These are phyloP conservation scores for Ptilodon capucinus DNA, from an alignment of 2,888 invertebrate genomes.

Conservation along the genomic window DNA sequence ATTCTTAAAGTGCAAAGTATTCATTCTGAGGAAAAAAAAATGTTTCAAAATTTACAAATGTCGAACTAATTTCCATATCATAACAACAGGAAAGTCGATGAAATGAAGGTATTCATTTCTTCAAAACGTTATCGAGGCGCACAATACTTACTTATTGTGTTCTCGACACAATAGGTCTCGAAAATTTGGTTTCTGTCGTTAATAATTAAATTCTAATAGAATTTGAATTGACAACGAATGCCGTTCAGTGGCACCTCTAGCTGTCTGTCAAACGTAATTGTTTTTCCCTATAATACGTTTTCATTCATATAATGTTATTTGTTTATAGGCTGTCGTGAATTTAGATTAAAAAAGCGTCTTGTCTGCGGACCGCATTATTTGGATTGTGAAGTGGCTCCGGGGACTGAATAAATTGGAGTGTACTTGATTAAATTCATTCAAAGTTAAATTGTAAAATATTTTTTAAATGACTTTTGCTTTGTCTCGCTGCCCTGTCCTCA, in stretches of 20 bases:
- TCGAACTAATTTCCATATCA: not conserved
- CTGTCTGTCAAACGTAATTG: constrained; percentile 9
- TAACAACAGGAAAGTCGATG: constrained; percentile 15
- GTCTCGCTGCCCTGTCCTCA: too few relatives aligned
- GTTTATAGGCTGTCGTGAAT: not conserved
- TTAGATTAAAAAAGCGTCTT: not conserved
- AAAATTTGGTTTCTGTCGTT: constrained; percentile 20
- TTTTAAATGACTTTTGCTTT: not conserved
- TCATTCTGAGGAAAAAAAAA: too few relatives aligned
- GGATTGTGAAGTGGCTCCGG: not conserved
- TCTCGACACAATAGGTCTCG: constrained; percentile 11
- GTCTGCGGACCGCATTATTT: constrained; percentile 1
- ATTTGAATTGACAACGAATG: constrained; percentile 11
- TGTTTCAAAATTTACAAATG: too few relatives aligned
- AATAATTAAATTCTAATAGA: constrained; percentile 14
- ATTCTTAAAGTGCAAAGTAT: not conserved
- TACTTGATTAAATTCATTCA: not conserved
- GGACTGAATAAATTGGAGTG: constrained; percentile 3
- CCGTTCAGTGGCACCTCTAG: constrained; percentile 5
- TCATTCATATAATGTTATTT: not conserved
- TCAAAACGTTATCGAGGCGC: constrained; percentile 3
- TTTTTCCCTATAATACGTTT: constrained; percentile 2
- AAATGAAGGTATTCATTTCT: constrained; percentile 25
- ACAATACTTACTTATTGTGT: constrained; percentile 29
- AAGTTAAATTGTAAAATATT: not conserved